Percentiles rank a stretch among this genome's conserved stretches.
Conservation (phyloP, 2,113 vertebrate species). For the Myiopsitta monachus region DNA sequence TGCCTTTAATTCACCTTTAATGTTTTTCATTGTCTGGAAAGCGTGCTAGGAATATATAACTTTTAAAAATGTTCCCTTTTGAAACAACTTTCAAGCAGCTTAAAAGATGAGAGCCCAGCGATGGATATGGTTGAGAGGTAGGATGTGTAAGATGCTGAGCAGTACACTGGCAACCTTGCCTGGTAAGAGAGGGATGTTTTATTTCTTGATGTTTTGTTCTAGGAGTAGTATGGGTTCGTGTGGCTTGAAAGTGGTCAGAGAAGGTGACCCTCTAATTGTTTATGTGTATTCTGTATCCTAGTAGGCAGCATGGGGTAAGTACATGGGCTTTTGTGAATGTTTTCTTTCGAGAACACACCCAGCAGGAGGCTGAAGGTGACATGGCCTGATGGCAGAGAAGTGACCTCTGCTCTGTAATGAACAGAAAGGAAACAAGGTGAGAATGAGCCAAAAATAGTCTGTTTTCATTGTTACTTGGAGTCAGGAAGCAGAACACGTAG, state of each 20-base stretch:
- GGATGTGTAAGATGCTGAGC: background rate
- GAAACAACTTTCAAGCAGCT: background rate
- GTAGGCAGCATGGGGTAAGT: constrained; percentile 14
- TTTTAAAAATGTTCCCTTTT: background rate
- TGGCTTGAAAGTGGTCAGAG: background rate
- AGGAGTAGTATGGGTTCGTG: background rate
- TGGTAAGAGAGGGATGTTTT: background rate
- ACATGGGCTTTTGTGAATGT: constrained; percentile 5
- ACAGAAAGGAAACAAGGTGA: background rate
- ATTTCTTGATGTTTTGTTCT: background rate
- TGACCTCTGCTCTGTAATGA: background rate
- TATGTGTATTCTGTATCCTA: background rate
- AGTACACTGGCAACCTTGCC: background rate
- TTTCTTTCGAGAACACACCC: background rate
- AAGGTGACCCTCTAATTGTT: background rate
- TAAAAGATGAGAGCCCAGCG: background rate
- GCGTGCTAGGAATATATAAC: background rate
- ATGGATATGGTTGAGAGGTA: background rate
- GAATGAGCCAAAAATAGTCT: background rate
- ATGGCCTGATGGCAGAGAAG: background rate
- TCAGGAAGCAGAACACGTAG: background rate
- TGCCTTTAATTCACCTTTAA: background rate
- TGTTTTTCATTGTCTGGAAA: background rate
- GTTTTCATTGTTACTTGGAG: background rate
- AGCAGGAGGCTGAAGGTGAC: constrained; percentile 29